Percentiles rank a stretch among this genome's conserved stretches.
These are phyloP conservation scores for Elegia similella DNA, from an alignment of 2,888 invertebrate genomes.

Conservation along the genomic window DNA sequence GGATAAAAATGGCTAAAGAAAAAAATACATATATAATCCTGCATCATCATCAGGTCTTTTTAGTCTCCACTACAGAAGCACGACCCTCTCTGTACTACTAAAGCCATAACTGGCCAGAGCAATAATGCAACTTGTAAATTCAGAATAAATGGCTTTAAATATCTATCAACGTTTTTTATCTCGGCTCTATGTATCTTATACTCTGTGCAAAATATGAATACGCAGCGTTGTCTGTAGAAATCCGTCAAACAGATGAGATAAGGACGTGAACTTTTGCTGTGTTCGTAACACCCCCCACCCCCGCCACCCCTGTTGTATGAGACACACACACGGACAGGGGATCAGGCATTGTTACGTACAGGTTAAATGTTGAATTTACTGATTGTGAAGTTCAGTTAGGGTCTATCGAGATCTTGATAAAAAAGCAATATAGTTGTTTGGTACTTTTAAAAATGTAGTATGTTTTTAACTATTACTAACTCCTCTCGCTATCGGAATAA, in stretches of 20 bases:
- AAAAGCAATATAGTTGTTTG: not conserved
- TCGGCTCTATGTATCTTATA: slow-evolving; percentile 39
- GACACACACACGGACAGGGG: not conserved
- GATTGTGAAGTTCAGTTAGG: not conserved
- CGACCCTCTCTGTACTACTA: too few species aligned
- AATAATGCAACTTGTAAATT: too few species aligned
- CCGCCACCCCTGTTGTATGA: slow-evolving; percentile 25
- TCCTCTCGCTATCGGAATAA: too few species aligned
- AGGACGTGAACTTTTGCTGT: slow-evolving; percentile 76
- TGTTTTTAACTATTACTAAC: not conserved
- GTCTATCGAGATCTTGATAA: not conserved
- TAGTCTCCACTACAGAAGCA: too few species aligned
- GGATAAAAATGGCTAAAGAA: too few species aligned
- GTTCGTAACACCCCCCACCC: slow-evolving; percentile 40
- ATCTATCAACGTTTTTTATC: too few species aligned
- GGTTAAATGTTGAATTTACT: not conserved
- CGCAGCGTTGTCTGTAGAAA: slow-evolving; percentile 70
- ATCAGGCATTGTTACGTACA: not conserved
- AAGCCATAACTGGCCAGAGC: too few species aligned
- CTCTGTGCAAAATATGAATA: slow-evolving; percentile 73
- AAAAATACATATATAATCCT: too few species aligned
- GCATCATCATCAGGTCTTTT: too few species aligned
- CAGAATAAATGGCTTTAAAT: too few species aligned
- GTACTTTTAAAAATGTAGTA: not conserved
- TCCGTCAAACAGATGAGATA: slow-evolving; percentile 81